Conservation (phyloP, 2,797 vertebrate genomes). For the Ctenosaura bakeri region DNA sequence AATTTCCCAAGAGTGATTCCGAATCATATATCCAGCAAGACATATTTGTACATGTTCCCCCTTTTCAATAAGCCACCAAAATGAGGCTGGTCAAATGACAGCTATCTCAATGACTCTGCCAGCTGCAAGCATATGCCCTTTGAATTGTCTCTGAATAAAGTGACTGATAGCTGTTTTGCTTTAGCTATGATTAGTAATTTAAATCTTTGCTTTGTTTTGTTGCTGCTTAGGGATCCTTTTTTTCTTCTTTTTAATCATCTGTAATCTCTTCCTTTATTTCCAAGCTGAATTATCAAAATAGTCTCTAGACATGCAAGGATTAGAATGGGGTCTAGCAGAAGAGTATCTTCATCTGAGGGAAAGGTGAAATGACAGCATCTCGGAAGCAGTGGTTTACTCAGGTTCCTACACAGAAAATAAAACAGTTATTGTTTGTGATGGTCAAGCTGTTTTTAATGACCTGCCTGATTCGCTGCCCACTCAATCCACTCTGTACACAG, state of each 20-base stretch:
- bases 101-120: slow-evolving; percentile 12
- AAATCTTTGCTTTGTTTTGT: slow-evolving; percentile 29
- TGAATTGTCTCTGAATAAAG: slow-evolving; percentile 25
- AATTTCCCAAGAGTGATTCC: no score
- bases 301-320: neutral
- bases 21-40: neutral
- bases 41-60: neutral
- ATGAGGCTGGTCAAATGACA: neutral
- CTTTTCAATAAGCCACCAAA: slow-evolving; percentile 16
- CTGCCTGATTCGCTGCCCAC: neutral
- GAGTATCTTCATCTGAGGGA: slow-evolving; percentile 3
- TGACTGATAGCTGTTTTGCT: slow-evolving; percentile 33
- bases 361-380: neutral
- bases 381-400: slow-evolving; percentile 21
- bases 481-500: slow-evolving; percentile 14
- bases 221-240: slow-evolving; percentile 1
- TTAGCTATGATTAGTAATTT: slow-evolving; percentile 35
- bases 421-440: slow-evolving; percentile 21
- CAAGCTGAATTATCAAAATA: neutral
- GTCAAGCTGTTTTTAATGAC: slow-evolving; percentile 27
- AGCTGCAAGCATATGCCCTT: neutral
- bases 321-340: neutral
- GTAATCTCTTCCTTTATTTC: slow-evolving; percentile 14
- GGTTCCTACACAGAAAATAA: neutral
- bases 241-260: neutral